These are phyloP conservation scores for Malachius bipustulatus DNA, from an alignment of 2,888 invertebrate species.

Conservation along the genomic window DNA sequence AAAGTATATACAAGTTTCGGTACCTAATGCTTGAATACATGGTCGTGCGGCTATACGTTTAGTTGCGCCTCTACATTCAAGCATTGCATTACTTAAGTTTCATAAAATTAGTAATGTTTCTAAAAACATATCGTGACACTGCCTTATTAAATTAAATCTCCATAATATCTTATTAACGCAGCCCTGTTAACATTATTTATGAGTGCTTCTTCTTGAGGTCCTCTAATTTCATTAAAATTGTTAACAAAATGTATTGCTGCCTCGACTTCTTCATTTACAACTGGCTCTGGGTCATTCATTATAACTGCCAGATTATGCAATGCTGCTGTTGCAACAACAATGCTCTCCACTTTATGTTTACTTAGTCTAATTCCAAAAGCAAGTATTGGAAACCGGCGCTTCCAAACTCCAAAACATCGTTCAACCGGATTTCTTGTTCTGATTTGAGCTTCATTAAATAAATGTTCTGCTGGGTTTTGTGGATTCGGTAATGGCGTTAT, in stretches of 20 bases:
- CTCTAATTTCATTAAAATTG: background rate
- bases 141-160: too few species aligned
- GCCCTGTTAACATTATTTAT: too few species aligned
- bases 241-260: background rate
- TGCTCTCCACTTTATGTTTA: constrained; percentile 16
- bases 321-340: constrained; percentile 19
- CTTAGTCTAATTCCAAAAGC: constrained; percentile 22
- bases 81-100: too few species aligned
- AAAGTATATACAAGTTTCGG: too few species aligned
- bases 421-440: constrained; percentile 23
- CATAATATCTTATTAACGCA: too few species aligned
- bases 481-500: constrained; percentile 20
- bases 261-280: background rate
- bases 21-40: too few species aligned
- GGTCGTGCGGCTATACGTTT: too few species aligned
- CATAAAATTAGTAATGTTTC: too few species aligned
- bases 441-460: constrained; percentile 22
- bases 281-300: background rate
- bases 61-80: too few species aligned
- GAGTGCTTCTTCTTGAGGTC: too few species aligned
- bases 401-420: constrained; percentile 23
- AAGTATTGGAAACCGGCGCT: constrained; percentile 25
- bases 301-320: constrained; percentile 18
- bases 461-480: constrained; percentile 15
- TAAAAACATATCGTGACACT: too few species aligned